A percentile compares a stretch with the other conserved stretches of the same genome.
These are phyloP conservation scores for Drosophila anomelani DNA, from an alignment of 2,888 invertebrate species.

Conservation along the genomic window DNA sequence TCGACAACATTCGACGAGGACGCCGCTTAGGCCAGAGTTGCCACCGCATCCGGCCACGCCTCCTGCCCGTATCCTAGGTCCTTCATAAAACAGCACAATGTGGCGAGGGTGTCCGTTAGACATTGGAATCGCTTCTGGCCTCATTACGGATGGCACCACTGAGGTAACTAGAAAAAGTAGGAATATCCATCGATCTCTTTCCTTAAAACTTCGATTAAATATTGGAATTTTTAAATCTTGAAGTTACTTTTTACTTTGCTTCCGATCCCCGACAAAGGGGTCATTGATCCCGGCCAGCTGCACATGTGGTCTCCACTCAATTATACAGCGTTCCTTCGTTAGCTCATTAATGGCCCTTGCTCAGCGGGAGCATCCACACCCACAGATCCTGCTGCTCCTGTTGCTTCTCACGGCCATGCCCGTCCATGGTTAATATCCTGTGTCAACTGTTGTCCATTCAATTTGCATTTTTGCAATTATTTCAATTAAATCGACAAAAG, in stretches of 20 bases:
- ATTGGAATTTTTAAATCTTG: background rate
- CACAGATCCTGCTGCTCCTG: conserved; percentile 9
- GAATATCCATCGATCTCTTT: background rate
- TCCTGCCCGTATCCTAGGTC: background rate
- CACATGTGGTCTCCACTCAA: conserved; percentile 42
- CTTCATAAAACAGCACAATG: conserved; percentile 17
- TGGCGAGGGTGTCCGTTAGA: conserved; percentile 16
- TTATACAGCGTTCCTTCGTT: conserved; percentile 45
- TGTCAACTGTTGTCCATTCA: conserved; percentile 74
- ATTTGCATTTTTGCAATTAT: conserved; percentile 80
- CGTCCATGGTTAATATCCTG: conserved; percentile 69
- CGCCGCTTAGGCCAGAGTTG: conserved; percentile 20
- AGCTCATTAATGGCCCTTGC: conserved; percentile 43
- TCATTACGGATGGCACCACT: conserved; percentile 23
- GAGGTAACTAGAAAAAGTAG: background rate
- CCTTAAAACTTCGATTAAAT: background rate
- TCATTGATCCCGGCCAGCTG: conserved; percentile 20
- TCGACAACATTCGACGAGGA: conserved; percentile 31
- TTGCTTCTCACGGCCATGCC: conserved; percentile 7
- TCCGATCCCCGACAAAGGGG: conserved; percentile 14
- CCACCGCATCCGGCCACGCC: conserved; percentile 41
- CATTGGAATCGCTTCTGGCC: conserved; percentile 13
- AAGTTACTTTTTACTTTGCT: background rate
- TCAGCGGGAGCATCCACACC: conserved; percentile 3
- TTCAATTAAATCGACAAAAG: conserved; percentile 78